A percentile compares a stretch with the other conserved stretches of the same genome.
Conservation (phyloP, 2,888 invertebrate genomes). For the Thalpophila matura region DNA sequence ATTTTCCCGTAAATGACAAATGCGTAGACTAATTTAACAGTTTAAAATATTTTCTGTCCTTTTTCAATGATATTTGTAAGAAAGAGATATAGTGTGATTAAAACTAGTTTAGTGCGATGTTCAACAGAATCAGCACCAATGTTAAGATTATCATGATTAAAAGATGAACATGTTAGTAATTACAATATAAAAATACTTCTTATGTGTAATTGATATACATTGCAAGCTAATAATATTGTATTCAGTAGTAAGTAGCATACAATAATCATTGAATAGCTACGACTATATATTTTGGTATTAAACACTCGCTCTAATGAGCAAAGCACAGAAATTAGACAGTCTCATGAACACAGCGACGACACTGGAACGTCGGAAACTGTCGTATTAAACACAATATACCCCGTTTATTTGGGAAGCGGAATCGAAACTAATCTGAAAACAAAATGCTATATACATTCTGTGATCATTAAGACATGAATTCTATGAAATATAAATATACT, state of each 20-base stretch:
- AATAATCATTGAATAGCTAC: slow-evolving; percentile 49
- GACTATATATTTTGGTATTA: slow-evolving; percentile 61
- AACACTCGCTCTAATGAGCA: slow-evolving; percentile 49
- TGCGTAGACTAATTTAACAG: too few species aligned
- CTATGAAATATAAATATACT: too few species aligned
- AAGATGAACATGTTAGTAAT: slow-evolving; percentile 53
- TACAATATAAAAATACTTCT: slow-evolving; percentile 61
- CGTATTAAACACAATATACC: slow-evolving; percentile 50
- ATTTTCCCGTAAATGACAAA: too few species aligned
- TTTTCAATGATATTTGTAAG: too few species aligned
- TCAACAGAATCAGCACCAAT: too few species aligned
- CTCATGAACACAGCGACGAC: slow-evolving; percentile 60
- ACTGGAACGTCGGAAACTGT: slow-evolving; percentile 47
- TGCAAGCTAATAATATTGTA: slow-evolving; percentile 44
- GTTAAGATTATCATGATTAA: slow-evolving; percentile 60
- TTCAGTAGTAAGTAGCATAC: slow-evolving; percentile 40
- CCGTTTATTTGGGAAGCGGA: slow-evolving; percentile 53
- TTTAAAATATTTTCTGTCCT: too few species aligned
- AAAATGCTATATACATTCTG: not conserved
- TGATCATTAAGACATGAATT: too few species aligned
- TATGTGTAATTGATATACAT: slow-evolving; percentile 42
- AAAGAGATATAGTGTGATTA: too few species aligned
- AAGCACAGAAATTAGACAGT: slow-evolving; percentile 56
- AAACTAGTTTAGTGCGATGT: too few species aligned
- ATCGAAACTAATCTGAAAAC: slow-evolving; percentile 65